These are phyloP conservation scores for Drosophila leonis DNA, from an alignment of 2,888 invertebrate species.

Conservation along the genomic window DNA sequence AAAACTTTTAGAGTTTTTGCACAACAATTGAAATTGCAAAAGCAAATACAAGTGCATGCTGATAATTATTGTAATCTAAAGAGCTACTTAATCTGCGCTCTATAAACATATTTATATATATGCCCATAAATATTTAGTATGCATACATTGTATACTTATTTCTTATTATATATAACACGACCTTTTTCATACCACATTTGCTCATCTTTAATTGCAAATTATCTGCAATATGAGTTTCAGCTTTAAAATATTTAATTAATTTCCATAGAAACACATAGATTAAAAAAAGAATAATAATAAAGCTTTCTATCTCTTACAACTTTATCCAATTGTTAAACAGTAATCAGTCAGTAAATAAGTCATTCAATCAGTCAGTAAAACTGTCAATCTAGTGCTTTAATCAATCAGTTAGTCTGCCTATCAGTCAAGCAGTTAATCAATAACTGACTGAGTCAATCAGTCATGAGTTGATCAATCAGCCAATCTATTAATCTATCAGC, in stretches of 20 bases:
- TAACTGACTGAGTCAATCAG: no score
- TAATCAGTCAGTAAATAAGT: not conserved
- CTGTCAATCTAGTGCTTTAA: not conserved
- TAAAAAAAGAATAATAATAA: no score
- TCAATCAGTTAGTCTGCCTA: not conserved
- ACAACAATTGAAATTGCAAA: constrained; percentile 40
- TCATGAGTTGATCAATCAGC: not conserved
- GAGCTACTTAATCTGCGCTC: constrained; percentile 47
- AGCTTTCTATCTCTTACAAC: not conserved
- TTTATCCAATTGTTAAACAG: not conserved
- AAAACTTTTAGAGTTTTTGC: constrained; percentile 44
- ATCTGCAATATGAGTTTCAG: not conserved
- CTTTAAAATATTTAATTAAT: no score
- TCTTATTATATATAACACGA: not conserved
- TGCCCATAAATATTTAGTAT: not conserved
- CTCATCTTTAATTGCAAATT: not conserved
- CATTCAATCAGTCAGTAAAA: not conserved
- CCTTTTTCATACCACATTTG: not conserved
- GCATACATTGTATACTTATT: not conserved
- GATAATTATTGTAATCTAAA: constrained; percentile 64
- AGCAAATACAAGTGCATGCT: constrained; percentile 52
- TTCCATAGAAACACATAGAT: no score
- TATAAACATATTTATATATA: constrained; percentile 3
- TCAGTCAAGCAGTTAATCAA: not conserved
- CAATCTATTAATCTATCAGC: not conserved